Conservation (phyloP, 2,888 invertebrate species). For the Trichogramma dendrolimi region DNA sequence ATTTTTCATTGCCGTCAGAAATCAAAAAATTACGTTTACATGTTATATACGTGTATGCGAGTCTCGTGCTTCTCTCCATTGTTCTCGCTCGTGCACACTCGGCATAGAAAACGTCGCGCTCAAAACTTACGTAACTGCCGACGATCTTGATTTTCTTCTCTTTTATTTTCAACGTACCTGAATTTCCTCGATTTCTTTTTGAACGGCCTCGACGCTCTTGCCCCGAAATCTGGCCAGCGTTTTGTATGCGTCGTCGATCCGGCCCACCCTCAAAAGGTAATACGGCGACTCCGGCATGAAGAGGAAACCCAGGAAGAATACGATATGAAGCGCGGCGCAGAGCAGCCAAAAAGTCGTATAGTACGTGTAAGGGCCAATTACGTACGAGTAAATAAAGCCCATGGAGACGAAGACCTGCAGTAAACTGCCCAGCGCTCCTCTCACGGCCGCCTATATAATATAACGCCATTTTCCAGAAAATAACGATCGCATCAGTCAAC, state of each 20-base stretch:
- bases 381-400: constrained; percentile 69
- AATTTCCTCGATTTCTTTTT: constrained; percentile 62
- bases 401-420: constrained; percentile 69
- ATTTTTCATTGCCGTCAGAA: too few relatives aligned
- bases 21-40: too few relatives aligned
- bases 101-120: constrained; percentile 21
- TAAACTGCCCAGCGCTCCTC: constrained; percentile 78
- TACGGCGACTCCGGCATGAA: constrained; percentile 81
- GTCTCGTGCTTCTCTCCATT: too few relatives aligned
- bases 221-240: constrained; percentile 67
- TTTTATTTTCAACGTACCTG: constrained; percentile 49
- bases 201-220: constrained; percentile 58
- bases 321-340: constrained; percentile 61
- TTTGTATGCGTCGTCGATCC: constrained; percentile 60
- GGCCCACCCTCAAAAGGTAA: constrained; percentile 61
- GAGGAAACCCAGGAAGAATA: constrained; percentile 61
- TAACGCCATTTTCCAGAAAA: background rate
- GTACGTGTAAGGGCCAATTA: constrained; percentile 67
- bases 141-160: background rate
- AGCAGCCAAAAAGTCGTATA: constrained; percentile 65
- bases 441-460: constrained; percentile 60
- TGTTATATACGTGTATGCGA: too few relatives aligned
- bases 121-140: too few relatives aligned
- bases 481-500: too few relatives aligned
- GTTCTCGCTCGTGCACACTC: too few relatives aligned